Conservation (phyloP, 2,888 invertebrate genomes). For the Agapostemon virescens region DNA sequence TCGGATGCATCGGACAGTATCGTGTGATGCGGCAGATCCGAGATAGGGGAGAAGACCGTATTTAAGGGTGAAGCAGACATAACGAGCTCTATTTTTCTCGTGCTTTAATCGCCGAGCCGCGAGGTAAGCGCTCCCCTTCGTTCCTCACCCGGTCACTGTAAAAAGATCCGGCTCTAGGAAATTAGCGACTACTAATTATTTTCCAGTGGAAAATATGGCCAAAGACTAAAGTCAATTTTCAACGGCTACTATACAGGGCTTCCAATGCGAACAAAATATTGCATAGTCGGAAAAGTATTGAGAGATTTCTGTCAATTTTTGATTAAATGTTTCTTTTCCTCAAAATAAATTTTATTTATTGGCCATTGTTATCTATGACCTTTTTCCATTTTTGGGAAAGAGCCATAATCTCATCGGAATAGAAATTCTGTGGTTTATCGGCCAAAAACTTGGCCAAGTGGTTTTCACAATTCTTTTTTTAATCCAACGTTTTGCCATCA, state of each 20-base stretch:
- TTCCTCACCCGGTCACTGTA: not conserved
- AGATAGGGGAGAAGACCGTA: not conserved
- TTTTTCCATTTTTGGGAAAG: no score
- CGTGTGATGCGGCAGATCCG: not conserved
- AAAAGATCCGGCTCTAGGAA: not conserved
- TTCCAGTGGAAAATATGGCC: not conserved
- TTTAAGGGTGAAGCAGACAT: not conserved
- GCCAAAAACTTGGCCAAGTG: no score
- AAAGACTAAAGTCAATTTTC: not conserved
- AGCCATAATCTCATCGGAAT: no score
- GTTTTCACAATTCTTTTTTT: no score
- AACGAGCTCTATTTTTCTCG: conserved; percentile 2
- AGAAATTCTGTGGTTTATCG: no score
- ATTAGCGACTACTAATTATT: not conserved
- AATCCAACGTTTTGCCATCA: no score
- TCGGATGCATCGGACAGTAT: not conserved
- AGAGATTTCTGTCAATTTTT: no score
- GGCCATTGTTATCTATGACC: no score
- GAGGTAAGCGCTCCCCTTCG: not conserved
- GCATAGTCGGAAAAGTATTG: no score
- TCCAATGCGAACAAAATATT: not conserved
- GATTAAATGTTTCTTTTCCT: no score
- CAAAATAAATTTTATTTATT: no score
- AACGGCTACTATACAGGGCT: not conserved
- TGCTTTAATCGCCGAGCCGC: not conserved